Evolutionary conservation across 2,113 vertebrate species (phyloP), one percentile per base, ranked within the genome.

Genomic region (Phalacrocorax pelagicus): DNA sequence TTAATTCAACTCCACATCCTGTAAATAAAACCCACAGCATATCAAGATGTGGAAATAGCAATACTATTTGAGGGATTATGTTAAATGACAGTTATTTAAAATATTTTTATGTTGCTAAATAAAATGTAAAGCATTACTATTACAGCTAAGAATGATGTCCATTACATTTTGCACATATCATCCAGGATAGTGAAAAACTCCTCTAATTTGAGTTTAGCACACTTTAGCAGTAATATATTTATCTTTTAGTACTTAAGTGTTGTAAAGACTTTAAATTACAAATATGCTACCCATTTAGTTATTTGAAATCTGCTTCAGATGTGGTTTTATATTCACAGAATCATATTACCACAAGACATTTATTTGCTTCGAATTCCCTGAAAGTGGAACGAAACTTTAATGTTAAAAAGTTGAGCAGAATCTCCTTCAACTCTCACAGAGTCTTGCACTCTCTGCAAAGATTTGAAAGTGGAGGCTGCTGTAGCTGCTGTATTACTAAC

Each of bases 351-450:
- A 11, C 16, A 16, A 14, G 52, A 16, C 54, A 9, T 21, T 40
- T n/a, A 12, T 22, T 71, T 63, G 38, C 42, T 36, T 69, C 73
- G 47, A 11, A 15, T 42, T 34, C 38, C 1, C 3, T 20, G 38
- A 3, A 38, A 20, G 47, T 46, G 58, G 59, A 57, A 9, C 24
- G 30, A 4, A 34, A 9, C 27, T 40, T 57, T 14, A 3, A 2
- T 10, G 34, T 40, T 46, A 49, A 34, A 18, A 38, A 38, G 16
- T 4, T 24, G 59, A 47, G 15, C 73, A 73, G 78, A 34, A 47
- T 15, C 55, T 51, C 36, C 21, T 6, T 24, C 20, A 5, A 1
- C 10, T 15, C 15, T 3, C 29, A 2, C 4, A 9, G 8, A 24
- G 54, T 5, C 55, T 20, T 2, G 19, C 23, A 7, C 24, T 21